phyloP scores from a whole-genome alignment of 1,140 invertebrate genomes.

The Drosophila pachea region DNA sequence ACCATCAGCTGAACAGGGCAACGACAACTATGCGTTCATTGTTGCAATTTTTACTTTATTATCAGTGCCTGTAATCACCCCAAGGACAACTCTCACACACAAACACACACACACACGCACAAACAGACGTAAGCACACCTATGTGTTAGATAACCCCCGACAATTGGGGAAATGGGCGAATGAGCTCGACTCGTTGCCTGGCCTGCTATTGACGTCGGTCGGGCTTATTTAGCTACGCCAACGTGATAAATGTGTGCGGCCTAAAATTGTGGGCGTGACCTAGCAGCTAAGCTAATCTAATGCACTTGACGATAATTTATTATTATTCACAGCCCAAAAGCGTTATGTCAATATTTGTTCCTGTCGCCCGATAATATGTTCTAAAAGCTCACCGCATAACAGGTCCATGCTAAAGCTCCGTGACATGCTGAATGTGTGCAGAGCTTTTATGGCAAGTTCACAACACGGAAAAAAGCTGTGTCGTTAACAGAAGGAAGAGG shows the following conservation, averaged over 20 bases:
- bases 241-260: constrained; percentile 51
- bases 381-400: constrained; percentile 22
- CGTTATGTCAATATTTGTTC: constrained; percentile 28
- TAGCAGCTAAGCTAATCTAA: constrained; percentile 49
- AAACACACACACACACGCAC: not conserved
- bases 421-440: not conserved
- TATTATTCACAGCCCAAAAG: constrained; percentile 41
- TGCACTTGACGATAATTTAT: constrained; percentile 64
- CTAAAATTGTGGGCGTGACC: constrained; percentile 63
- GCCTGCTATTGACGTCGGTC: constrained; percentile 42
- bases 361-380: constrained; percentile 12
- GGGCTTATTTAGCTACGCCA: constrained; percentile 23
- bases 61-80: constrained; percentile 51
- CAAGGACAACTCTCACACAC: constrained; percentile 9
- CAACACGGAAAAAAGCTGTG: not conserved
- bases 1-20: constrained; percentile 43
- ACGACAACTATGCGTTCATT: constrained; percentile 59
- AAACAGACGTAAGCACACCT: not conserved
- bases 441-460: constrained; percentile 1
- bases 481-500: too few relatives aligned
- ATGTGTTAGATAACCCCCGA: constrained; percentile 26
- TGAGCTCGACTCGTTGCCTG: constrained; percentile 33
- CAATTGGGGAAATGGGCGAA: constrained; percentile 15
- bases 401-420: not conserved
- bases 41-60: constrained; percentile 70